Evolutionary conservation across 2,888 invertebrate genomes (phyloP).

Genomic region (Cryptus armator): DNA sequence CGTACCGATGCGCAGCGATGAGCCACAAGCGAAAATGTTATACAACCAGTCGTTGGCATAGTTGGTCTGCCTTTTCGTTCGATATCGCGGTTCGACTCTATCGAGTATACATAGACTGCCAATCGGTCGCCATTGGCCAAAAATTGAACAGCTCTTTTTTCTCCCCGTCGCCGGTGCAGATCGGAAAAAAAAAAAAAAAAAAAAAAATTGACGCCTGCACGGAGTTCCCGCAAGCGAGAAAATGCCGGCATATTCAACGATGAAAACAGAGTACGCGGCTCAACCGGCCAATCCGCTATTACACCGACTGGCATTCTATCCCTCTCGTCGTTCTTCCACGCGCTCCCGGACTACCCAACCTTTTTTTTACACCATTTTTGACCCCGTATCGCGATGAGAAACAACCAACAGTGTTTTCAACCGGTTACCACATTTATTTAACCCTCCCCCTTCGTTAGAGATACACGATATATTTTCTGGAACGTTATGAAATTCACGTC

Average conservation of each 20-base stretch:
- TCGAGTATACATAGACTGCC: neutral
- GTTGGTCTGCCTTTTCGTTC: slow-evolving; percentile 5
- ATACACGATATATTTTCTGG: neutral
- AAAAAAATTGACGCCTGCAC: neutral
- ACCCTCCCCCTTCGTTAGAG: neutral
- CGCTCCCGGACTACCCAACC: too few relatives aligned
- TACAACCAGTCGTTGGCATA: slow-evolving; percentile 3
- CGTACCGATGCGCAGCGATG: neutral
- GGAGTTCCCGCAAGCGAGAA: neutral
- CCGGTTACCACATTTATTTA: neutral
- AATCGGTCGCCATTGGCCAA: neutral
- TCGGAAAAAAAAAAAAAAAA: neutral
- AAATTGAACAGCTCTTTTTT: slow-evolving; percentile 6
- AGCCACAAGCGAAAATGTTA: neutral
- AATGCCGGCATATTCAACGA: neutral
- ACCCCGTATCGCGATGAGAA: slow-evolving; percentile 6
- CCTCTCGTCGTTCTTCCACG: too few relatives aligned
- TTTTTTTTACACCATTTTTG: neutral
- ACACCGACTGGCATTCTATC: too few relatives aligned
- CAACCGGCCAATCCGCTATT: neutral
- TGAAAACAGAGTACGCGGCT: neutral
- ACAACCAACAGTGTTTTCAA: neutral
- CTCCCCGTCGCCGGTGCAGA: neutral
- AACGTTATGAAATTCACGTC: slow-evolving; percentile 28
- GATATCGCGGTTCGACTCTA: neutral